Evolutionary conservation across 1,140 invertebrate genomes (phyloP).

Genomic region (Brachionus rubens): DNA sequence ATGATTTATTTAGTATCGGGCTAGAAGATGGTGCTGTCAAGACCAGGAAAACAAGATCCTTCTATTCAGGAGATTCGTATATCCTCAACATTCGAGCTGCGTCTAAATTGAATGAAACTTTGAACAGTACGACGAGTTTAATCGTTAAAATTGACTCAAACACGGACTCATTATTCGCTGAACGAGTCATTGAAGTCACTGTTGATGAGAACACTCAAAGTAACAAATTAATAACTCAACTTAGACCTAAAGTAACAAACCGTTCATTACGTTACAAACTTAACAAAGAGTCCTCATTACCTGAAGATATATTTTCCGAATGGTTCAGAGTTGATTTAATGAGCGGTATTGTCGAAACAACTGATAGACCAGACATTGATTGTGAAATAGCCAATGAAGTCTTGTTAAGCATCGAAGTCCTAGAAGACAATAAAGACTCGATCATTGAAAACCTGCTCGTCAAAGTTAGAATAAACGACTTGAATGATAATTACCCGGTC

Average conservation of each 20-base stretch:
- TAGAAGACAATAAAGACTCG: not conserved
- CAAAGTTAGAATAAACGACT: slow-evolving; percentile 38
- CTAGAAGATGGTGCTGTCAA: slow-evolving; percentile 12
- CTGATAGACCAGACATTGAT: not conserved
- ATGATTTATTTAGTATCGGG: slow-evolving; percentile 27
- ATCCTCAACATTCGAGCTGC: not conserved
- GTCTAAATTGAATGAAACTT: not conserved
- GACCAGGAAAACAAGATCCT: slow-evolving; percentile 36
- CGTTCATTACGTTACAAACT: not conserved
- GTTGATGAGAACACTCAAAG: not conserved
- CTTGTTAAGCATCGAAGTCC: slow-evolving; percentile 16
- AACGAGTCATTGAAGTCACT: not conserved
- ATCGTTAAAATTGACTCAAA: slow-evolving; percentile 21
- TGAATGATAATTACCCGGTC: slow-evolving; percentile 29
- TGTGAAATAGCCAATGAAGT: slow-evolving; percentile 33
- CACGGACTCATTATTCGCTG: slow-evolving; percentile 13
- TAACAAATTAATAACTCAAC: not conserved
- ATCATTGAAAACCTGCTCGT: slow-evolving; percentile 19
- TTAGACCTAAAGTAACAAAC: not conserved
- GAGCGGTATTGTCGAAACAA: not conserved
- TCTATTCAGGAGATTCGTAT: slow-evolving; percentile 19
- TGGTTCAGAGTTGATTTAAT: slow-evolving; percentile 14
- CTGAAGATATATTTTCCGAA: not conserved
- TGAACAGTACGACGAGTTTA: slow-evolving; percentile 5
- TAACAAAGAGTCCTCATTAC: slow-evolving; percentile 10